Evolutionary conservation across 1,140 invertebrate species (phyloP), one percentile per base, ranked within the genome.

Genomic region (Nixonia krombeini): DNA sequence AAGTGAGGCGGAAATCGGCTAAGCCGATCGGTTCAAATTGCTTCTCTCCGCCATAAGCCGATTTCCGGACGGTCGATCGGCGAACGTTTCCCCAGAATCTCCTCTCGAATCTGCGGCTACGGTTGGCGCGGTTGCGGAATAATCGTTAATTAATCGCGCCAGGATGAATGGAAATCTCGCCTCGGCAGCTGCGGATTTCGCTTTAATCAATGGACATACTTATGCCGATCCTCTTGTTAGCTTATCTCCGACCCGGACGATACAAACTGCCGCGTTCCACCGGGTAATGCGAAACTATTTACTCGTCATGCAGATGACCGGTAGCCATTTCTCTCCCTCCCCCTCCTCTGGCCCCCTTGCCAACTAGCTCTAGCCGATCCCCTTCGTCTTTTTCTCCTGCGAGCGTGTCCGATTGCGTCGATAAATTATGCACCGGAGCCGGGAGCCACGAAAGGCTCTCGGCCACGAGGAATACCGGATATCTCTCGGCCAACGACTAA

Each of bases 291-390:
- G 75, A 76, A 56, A 62, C 76, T 74, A 80, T 78, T 77, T 78
- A 77, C 76, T 78, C 78, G 69, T 80, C 73, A 80, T 78, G 75
- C 75, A 80, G 73, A 80, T 78, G 76, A 80, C 73, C 78, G 61
- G 76, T 79, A 79, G 77, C 71, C 49, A 70, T 63, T 63, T 75
- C 71, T 63, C 70, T 69, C 35, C 47, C 69, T 61, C 64, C 58
- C 46, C 59, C 44, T 44, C 42, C 42, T 18, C 15, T 10, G 10
- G 21, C 17, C 46, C 15, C 33, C 38, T n/a, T 52, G 9, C 35
- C n/a, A n/a, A n/a, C n/a, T n/a, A n/a, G n/a, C n/a, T n/a, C n/a
- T n/a, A n/a, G n/a, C n/a, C n/a, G n/a, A n/a, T n/a, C n/a, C 21
- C 51, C 13, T 37, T 28, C 40, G 21, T 15, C 57, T 65, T 65